Percentiles rank a stretch among this genome's conserved stretches.
phyloP scores from a whole-genome alignment of 2,797 vertebrate genomes.

The Argya squamiceps region DNA sequence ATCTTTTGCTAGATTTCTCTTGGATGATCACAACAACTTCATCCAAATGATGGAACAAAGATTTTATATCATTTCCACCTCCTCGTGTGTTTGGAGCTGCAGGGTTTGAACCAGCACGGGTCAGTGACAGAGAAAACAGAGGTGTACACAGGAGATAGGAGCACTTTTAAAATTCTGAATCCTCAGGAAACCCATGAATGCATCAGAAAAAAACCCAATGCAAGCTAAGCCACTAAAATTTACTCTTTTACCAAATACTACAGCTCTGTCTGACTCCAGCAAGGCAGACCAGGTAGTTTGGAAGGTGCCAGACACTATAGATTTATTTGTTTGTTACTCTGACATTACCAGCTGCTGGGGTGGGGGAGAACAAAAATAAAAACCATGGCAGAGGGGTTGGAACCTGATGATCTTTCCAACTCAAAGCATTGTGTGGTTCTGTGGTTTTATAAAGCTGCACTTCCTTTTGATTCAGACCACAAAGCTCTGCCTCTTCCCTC shows the following conservation, averaged over 20 bases:
- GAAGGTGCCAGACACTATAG: background rate
- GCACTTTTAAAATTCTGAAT: background rate
- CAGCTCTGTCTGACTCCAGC: background rate
- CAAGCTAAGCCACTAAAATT: accelerated
- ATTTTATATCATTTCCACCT: background rate
- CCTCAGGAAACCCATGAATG: background rate
- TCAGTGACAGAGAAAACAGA: background rate
- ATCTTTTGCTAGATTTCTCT: background rate
- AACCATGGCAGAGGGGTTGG: background rate
- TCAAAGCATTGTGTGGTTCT: background rate
- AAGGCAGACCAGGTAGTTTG: background rate
- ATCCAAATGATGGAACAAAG: background rate
- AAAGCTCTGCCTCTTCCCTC: background rate
- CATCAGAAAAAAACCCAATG: background rate
- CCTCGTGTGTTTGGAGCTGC: background rate
- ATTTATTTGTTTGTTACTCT: background rate
- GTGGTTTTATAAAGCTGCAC: background rate
- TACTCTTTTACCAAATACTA: background rate
- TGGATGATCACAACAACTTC: background rate
- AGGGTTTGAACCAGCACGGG: background rate
- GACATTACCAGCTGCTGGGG: background rate
- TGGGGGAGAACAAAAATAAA: accelerated
- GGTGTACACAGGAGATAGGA: background rate
- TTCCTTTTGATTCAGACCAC: background rate
- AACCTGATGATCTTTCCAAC: background rate